These are phyloP conservation scores for Rhyacichthys aspro DNA, from an alignment of 2,797 vertebrate genomes.

Conservation along the genomic window DNA sequence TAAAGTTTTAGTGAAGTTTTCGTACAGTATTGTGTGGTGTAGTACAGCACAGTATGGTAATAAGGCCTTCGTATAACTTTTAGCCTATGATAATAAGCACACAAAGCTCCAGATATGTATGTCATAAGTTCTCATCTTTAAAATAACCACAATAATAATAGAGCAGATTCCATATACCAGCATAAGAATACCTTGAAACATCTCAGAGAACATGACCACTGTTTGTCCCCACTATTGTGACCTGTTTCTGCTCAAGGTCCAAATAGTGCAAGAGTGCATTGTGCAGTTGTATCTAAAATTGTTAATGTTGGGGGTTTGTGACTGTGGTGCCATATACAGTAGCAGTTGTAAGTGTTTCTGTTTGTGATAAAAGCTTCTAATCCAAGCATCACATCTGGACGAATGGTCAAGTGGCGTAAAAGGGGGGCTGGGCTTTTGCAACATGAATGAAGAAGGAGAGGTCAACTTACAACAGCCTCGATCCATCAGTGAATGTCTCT, in stretches of 20 bases:
- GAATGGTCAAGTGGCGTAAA: slow-evolving; percentile 51
- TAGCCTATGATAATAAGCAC: too few species aligned
- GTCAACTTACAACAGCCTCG: slow-evolving; percentile 42
- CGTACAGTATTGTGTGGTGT: too few species aligned
- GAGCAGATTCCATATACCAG: too few species aligned
- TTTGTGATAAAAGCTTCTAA: slow-evolving; percentile 71
- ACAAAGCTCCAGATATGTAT: too few species aligned
- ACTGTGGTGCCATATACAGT: slow-evolving; percentile 12
- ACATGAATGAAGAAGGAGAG: slow-evolving; percentile 53
- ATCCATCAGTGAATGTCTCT: slow-evolving; percentile 52
- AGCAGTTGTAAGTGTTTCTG: slow-evolving; percentile 31
- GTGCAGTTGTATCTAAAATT: slow-evolving; percentile 12
- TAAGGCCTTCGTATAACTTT: too few species aligned
- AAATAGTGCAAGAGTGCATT: background rate
- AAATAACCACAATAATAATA: too few species aligned
- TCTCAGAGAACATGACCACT: too few species aligned
- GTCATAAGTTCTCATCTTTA: too few species aligned
- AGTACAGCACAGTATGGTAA: too few species aligned
- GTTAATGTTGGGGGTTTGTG: slow-evolving; percentile 27
- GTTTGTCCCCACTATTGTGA: too few species aligned
- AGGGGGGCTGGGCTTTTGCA: slow-evolving; percentile 32
- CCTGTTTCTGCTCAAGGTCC: background rate
- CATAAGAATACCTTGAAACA: too few species aligned
- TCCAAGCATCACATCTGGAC: slow-evolving; percentile 74
- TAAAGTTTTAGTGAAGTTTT: too few species aligned